These are phyloP conservation scores for Scaptomyza caliginosa DNA, from an alignment of 2,888 invertebrate species.

Conservation along the genomic window DNA sequence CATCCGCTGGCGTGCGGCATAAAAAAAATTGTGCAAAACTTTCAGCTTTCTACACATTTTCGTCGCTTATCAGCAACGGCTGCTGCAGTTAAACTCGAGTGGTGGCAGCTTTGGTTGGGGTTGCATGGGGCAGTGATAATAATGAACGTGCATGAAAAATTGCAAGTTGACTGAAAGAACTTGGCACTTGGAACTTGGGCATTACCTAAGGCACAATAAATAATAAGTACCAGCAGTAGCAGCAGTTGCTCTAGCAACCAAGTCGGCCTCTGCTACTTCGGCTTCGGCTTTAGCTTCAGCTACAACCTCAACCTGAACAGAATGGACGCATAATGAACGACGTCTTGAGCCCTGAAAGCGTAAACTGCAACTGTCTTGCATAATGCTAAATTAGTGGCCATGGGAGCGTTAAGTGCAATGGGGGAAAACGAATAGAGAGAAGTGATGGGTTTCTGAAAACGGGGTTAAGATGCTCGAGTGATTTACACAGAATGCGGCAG, in stretches of 20 bases:
- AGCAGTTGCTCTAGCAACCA: background rate
- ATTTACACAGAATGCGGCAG: conserved; percentile 55
- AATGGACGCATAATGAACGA: conserved; percentile 75
- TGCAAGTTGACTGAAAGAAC: conserved; percentile 70
- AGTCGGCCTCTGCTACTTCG: background rate
- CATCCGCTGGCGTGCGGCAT: conserved; percentile 44
- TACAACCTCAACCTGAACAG: conserved; percentile 45
- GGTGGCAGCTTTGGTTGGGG: background rate
- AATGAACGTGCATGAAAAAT: conserved; percentile 80
- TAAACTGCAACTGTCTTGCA: conserved; percentile 61
- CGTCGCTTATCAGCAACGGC: conserved; percentile 74
- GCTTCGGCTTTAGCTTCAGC: background rate
- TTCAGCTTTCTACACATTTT: conserved; percentile 80
- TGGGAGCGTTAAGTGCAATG: conserved; percentile 39
- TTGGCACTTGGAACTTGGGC: conserved; percentile 63
- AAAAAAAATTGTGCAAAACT: conserved; percentile 77
- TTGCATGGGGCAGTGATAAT: conserved; percentile 62
- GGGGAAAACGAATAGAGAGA: background rate
- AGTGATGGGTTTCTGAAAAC: background rate
- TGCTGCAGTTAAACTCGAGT: conserved; percentile 65
- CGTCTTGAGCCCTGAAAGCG: conserved; percentile 52
- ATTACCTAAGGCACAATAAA: conserved; percentile 79
- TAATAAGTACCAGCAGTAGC: conserved; percentile 64
- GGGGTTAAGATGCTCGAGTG: conserved; percentile 43
- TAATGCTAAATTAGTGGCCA: conserved; percentile 77